Evolutionary conservation across 2,113 vertebrate genomes (phyloP).

Genomic region (Eubucco bourcierii): DNA sequence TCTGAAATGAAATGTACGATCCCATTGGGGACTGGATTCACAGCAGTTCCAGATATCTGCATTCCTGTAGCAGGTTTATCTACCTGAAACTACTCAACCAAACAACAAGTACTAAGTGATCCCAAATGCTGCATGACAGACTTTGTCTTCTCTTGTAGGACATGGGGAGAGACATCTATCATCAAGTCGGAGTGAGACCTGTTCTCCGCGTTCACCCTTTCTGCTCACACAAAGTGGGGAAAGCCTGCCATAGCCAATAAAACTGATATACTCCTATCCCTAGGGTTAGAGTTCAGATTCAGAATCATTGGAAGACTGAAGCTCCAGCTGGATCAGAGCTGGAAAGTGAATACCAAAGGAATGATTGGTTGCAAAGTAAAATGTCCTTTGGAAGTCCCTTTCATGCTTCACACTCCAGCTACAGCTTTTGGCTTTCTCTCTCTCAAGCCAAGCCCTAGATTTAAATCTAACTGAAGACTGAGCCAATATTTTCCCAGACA

Average conservation of each 20-base stretch:
- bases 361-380: background rate
- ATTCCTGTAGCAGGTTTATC: background rate
- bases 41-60: background rate
- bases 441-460: background rate
- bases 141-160: background rate
- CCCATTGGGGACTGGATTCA: background rate
- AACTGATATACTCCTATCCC: background rate
- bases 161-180: background rate
- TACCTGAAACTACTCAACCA: background rate
- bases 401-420: background rate
- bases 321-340: background rate
- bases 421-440: background rate
- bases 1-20: accelerated
- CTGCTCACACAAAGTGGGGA: background rate
- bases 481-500: background rate
- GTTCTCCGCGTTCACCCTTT: background rate
- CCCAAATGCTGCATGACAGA: background rate
- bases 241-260: background rate
- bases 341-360: background rate
- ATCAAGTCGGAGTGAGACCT: background rate
- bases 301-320: background rate
- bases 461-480: background rate
- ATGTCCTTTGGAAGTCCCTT: background rate
- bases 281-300: background rate
- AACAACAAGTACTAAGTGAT: background rate